Percentiles rank a stretch among this genome's conserved stretches.
These are phyloP conservation scores for Cryptoprocta ferox DNA, from an alignment of 2,797 vertebrate species.

Conservation along the genomic window DNA sequence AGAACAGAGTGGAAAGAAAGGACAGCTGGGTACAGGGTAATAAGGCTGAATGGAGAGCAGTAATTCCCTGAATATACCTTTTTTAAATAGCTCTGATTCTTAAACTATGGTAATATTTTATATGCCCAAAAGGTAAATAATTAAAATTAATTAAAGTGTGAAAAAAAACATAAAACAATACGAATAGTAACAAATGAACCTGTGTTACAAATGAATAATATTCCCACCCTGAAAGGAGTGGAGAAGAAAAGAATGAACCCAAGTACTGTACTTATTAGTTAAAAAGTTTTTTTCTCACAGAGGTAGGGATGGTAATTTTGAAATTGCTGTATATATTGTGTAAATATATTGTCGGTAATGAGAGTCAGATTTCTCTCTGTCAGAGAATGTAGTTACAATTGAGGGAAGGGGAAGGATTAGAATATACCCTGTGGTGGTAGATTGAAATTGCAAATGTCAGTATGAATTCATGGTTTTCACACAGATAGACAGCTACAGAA, in stretches of 20 bases:
- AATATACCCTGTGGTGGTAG: too few species aligned
- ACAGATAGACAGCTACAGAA: not conserved
- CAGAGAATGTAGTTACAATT: not conserved
- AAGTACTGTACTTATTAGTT: not conserved
- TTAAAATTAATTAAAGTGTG: not conserved
- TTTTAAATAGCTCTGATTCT: not conserved
- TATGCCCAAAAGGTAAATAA: not conserved
- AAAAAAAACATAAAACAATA: not conserved
- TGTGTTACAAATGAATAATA: not conserved
- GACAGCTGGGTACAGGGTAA: not conserved
- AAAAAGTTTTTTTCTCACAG: not conserved
- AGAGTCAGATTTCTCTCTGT: not conserved
- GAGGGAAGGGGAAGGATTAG: not conserved
- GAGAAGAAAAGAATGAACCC: not conserved
- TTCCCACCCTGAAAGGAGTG: not conserved
- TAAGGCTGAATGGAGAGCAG: not conserved
- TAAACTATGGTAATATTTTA: not conserved
- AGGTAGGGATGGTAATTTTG: not conserved
- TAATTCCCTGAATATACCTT: not conserved
- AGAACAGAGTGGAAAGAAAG: not conserved
- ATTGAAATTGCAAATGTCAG: not conserved
- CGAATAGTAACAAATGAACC: not conserved
- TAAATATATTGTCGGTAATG: not conserved
- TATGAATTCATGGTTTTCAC: not conserved
- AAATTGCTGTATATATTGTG: not conserved